phyloP scores from a whole-genome alignment of 1,140 invertebrate species.

The Ditylenchus dipsaci region DNA sequence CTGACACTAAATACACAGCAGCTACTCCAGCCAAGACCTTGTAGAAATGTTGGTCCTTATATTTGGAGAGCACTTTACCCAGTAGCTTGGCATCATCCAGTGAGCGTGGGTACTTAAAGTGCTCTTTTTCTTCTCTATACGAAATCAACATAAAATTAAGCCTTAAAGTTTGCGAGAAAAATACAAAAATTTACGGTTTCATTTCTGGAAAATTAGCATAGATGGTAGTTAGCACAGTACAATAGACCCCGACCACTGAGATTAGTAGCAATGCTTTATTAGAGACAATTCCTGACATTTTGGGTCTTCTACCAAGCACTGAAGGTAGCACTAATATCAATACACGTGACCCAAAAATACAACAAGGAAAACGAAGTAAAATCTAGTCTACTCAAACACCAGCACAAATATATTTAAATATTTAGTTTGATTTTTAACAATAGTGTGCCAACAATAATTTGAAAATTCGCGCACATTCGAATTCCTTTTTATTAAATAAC shows the following conservation, averaged over 20 bases:
- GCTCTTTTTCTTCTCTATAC: constrained; percentile 75
- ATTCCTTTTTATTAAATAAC: too few species aligned
- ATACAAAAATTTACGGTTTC: constrained; percentile 28
- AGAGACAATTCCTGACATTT: background rate
- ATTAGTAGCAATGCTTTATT: background rate
- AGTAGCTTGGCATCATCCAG: constrained; percentile 93
- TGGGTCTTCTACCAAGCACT: too few species aligned
- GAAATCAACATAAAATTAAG: background rate
- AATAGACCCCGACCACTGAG: constrained; percentile 20
- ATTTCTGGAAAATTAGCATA: constrained; percentile 39
- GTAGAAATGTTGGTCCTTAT: constrained; percentile 88
- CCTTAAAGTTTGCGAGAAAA: constrained; percentile 11
- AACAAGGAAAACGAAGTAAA: too few species aligned
- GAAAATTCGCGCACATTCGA: too few species aligned
- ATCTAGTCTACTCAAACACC: too few species aligned
- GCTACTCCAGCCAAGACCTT: constrained; percentile 84
- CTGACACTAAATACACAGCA: constrained; percentile 91
- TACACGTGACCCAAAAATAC: too few species aligned
- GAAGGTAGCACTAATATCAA: too few species aligned
- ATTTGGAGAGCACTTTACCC: constrained; percentile 80
- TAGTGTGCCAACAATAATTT: too few species aligned
- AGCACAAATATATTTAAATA: too few species aligned
- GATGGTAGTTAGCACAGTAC: constrained; percentile 16
- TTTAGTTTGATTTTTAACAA: too few species aligned
- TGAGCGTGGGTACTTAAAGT: constrained; percentile 83